Evolutionary conservation across 1,140 invertebrate genomes (phyloP), one percentile per base, ranked within the genome.

Genomic region (Drosophila simulans): DNA sequence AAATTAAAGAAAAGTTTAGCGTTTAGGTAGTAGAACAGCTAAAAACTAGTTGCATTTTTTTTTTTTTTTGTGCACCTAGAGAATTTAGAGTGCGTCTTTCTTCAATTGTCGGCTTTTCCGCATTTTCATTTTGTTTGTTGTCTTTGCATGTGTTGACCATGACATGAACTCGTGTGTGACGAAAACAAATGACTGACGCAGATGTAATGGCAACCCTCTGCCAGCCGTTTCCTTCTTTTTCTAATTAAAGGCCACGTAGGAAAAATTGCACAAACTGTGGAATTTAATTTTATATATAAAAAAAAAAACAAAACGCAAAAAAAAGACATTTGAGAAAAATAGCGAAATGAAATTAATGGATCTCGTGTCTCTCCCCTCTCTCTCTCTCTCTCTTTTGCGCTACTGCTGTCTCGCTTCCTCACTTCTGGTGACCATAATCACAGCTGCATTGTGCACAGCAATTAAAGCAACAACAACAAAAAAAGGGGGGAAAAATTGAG

Each of bases 381-480:
- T 15, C 25, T 35, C 8, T 31, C 8, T 42, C 39, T 17, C 25
- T 35, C 13, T 39, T 43, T 40, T 13, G 43, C 8, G 34, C 49
- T 17, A 13, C 40, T 45, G n/a, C 37, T 46, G 34, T 46, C 27
- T 13, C 13, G 8, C 34, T 46, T 52, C 45, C 25, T 39, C 68
- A 72, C 52, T 62, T 60, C 42, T 75, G 49, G 52, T 59, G 72
- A 48, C 66, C 57, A 82, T 82, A 82, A 82, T 82, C 79, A 82
- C 79, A 82, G 56, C 62, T 88, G 81, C 75, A 88, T 68, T 86
- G 69, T 86, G 54, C 62, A 20, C 31, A 56, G 68, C 75, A 77
- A 84, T 80, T 63, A 76, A 66, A 37, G 31, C 42, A 51, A 48
- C 37, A 69, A 56, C 22, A 17, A 8, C n/a, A 34, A 13, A 12